phyloP scores from a whole-genome alignment of 1,140 invertebrate species.

The Myzus persicae region DNA sequence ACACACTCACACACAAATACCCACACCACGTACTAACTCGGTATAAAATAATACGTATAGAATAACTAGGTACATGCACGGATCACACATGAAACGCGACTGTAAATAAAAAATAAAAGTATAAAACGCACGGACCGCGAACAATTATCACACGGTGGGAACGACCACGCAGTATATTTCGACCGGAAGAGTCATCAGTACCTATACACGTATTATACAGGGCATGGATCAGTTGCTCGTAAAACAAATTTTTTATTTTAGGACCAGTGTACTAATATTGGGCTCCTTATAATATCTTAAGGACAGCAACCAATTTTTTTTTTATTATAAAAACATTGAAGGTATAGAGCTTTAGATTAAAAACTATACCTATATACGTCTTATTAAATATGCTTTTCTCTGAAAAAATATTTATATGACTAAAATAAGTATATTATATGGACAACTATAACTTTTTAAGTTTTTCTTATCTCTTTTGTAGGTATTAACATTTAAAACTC shows the following conservation, averaged over 20 bases:
- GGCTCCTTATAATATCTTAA: neutral
- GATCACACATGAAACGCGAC: neutral
- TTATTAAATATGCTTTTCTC: too few species aligned
- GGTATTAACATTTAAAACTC: too few species aligned
- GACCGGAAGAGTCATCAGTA: neutral
- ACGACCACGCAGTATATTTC: neutral
- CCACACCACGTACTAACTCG: neutral
- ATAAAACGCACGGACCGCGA: neutral
- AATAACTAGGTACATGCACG: neutral
- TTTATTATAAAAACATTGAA: too few species aligned
- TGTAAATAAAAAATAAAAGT: too few species aligned
- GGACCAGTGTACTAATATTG: neutral
- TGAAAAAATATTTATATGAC: too few species aligned
- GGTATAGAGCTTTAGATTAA: too few species aligned
- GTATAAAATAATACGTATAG: neutral
- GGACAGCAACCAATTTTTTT: too few species aligned
- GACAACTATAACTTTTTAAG: too few species aligned
- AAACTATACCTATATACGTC: too few species aligned
- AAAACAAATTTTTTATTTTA: neutral
- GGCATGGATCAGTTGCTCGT: neutral
- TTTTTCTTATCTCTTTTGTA: too few species aligned
- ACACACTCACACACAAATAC: too few species aligned
- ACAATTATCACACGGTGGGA: neutral
- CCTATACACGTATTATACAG: neutral
- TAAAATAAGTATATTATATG: too few species aligned